Evolutionary conservation across 2,113 vertebrate genomes (phyloP), one percentile per base, ranked within the genome.

Genomic region (Chloropsis cyanopogon): DNA sequence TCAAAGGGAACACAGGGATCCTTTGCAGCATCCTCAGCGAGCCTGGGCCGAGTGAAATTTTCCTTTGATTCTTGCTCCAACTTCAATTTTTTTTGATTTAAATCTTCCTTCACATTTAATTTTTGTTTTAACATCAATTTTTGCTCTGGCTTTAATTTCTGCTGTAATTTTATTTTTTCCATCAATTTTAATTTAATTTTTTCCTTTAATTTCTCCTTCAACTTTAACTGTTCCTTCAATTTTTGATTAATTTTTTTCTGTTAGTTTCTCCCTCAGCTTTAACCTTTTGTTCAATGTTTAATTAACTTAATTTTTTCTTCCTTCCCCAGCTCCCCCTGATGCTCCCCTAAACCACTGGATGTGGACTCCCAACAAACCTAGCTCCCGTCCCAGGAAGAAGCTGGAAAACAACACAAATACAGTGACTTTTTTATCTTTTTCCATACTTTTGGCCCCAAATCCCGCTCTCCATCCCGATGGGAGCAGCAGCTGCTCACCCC

Each of bases 21-120:
- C 26, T 78, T 33, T 2, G 1, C 21, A 11, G 22, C 6, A 2
- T 29, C 39, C 23, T 31, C 14, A 2, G 12, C 0, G 0, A 78
- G 31, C 61, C 44, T 22, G 49, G 11, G 8, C 41, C 65, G 23
- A 23, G 8, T 14, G 42, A 54, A 39, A 47, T 65, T 83, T 79
- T 7, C 8, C 29, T 76, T 47, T 46, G 11, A 31, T 25, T 63
- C 59, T 15, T 26, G 4, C 18, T 46, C 41, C 22, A 56, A 3
- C 12, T 31, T 72, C 2, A 11, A 19, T 25, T 57, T 26, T 44
- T 63, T 22, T 16, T 5, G 1, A 21, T 50, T 70, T 22, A 10
- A 9, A 22, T 60, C 59, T 41, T 41, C 17, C 61, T 39, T 25
- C 35, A 14, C 9, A 19, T 39, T 70, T 2, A 16, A 37, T 7